A percentile compares a stretch with the other conserved stretches of the same genome.
phyloP scores from a whole-genome alignment of 1,140 invertebrate species.

The Zophobas morio region DNA sequence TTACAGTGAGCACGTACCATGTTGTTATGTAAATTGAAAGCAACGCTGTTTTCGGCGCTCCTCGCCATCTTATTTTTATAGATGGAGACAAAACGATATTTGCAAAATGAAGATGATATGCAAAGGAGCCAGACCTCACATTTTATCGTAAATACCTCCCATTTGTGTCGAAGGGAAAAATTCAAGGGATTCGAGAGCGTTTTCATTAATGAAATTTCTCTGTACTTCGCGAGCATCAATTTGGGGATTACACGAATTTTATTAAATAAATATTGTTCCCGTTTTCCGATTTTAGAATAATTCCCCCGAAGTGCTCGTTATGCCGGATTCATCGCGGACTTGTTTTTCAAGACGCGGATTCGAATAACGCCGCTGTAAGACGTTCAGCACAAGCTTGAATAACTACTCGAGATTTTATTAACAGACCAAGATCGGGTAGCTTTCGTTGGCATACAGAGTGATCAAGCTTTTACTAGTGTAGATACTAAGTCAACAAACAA shows the following conservation, averaged over 20 bases:
- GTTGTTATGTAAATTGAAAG: slow-evolving; percentile 6
- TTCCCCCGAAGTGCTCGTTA: neutral
- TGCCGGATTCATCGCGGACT: no score
- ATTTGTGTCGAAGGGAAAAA: neutral
- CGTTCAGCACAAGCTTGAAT: no score
- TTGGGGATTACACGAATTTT: neutral
- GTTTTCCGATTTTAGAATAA: neutral
- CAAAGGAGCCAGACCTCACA: neutral
- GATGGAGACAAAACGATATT: neutral
- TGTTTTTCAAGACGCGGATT: no score
- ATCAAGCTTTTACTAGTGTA: no score
- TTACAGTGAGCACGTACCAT: slow-evolving; percentile 11
- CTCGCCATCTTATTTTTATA: neutral
- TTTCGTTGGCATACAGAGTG: no score
- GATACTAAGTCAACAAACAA: no score
- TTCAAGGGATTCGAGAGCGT: neutral
- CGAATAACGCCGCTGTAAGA: no score
- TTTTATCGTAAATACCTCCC: slow-evolving; percentile 4
- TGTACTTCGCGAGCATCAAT: neutral
- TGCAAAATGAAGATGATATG: slow-evolving; percentile 2
- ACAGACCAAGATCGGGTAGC: no score
- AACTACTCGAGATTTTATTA: no score
- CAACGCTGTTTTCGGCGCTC: neutral
- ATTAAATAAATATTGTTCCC: neutral
- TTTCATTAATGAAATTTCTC: neutral